phyloP scores from a whole-genome alignment of 2,797 vertebrate species.

The Acropternis orthonyx region DNA sequence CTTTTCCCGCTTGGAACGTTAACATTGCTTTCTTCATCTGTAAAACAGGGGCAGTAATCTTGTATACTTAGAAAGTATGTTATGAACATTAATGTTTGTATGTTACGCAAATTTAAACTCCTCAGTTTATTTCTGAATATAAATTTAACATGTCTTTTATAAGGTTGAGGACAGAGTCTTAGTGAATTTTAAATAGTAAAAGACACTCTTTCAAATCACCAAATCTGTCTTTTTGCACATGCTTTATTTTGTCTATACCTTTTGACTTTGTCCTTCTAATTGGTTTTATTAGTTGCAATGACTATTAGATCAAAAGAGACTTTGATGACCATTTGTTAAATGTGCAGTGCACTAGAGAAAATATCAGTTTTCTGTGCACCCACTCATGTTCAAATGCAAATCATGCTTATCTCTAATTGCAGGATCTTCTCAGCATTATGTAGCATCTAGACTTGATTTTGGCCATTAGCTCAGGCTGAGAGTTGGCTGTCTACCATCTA shows the following conservation, averaged over 20 bases:
- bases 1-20: not conserved
- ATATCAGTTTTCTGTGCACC: not conserved
- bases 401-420: not conserved
- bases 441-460: not conserved
- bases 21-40: not conserved
- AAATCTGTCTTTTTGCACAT: not conserved
- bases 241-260: not conserved
- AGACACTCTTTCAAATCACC: not conserved
- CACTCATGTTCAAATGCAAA: slow-evolving; percentile 1
- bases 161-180: not conserved
- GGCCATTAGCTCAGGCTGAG: not conserved
- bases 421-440: not conserved
- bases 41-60: not conserved
- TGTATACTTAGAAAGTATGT: not conserved
- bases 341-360: not conserved
- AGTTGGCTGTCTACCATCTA: not conserved
- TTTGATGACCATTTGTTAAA: slow-evolving; percentile 34
- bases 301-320: not conserved
- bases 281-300: not conserved
- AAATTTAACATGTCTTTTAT: not conserved
- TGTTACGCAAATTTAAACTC: not conserved
- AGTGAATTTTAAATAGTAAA: not conserved
- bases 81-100: not conserved
- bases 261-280: slow-evolving; percentile 26
- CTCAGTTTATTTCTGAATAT: not conserved